These are phyloP conservation scores for Agrenia bidenticulata DNA, from an alignment of 2,888 invertebrate genomes.

Conservation along the genomic window DNA sequence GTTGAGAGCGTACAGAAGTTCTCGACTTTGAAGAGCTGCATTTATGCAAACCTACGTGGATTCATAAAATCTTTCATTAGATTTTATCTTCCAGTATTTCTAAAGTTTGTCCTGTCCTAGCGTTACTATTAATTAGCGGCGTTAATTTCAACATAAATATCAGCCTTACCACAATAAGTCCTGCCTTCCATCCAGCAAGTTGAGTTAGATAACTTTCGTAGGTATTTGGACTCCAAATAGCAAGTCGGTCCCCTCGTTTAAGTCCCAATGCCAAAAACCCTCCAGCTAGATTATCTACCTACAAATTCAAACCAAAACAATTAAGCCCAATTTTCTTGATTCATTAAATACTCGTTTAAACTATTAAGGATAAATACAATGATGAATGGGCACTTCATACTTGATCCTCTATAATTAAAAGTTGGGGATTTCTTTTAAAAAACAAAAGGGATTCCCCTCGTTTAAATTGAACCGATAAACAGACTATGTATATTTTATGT, in stretches of 20 bases:
- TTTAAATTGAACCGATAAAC: too few relatives aligned
- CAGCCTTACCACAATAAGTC: slow-evolving; percentile 67
- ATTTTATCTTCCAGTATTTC: background rate
- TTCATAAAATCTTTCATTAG: background rate
- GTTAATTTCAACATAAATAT: too few relatives aligned
- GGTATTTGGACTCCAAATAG: slow-evolving; percentile 76
- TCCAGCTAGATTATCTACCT: slow-evolving; percentile 71
- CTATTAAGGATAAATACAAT: too few relatives aligned
- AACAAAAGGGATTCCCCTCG: too few relatives aligned
- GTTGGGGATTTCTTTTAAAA: too few relatives aligned
- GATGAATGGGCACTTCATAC: too few relatives aligned
- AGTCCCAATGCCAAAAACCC: slow-evolving; percentile 70
- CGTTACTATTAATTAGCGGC: too few relatives aligned
- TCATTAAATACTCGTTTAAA: too few relatives aligned
- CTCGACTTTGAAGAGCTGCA: slow-evolving; percentile 69
- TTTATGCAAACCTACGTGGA: slow-evolving; percentile 70
- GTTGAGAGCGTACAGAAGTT: slow-evolving; percentile 70
- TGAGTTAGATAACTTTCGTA: slow-evolving; percentile 73
- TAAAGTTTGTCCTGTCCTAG: background rate
- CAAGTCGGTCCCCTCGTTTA: slow-evolving; percentile 70
- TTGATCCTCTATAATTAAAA: too few relatives aligned
- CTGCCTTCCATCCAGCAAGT: slow-evolving; percentile 70
- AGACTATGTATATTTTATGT: too few relatives aligned
- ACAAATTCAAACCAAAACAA: background rate
- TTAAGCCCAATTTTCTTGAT: too few relatives aligned